Evolutionary conservation across 2,113 vertebrate genomes (phyloP), one percentile per base, ranked within the genome.

Genomic region (Hirundichthys speculiger): DNA sequence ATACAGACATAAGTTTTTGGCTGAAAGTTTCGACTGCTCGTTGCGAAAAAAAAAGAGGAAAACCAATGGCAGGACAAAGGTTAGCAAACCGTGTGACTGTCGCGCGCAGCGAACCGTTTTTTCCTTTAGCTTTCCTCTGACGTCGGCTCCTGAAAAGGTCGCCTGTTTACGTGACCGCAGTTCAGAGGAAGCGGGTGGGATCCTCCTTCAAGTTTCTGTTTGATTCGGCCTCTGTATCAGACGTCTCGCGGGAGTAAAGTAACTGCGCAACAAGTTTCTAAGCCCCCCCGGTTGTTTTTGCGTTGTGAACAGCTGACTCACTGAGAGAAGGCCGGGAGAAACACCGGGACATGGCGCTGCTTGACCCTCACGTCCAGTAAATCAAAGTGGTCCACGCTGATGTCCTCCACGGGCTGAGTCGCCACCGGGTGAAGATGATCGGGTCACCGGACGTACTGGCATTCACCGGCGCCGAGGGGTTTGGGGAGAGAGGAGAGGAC

Each of bases 381-480:
- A 16, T 13, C 2, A 34, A 10, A 34, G 30, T 27, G 25, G 3
- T 14, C 2, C 0, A 16, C 20, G 18, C 4, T 10, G 21, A 19
- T 9, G 25, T 13, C 42, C 69, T 63, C 59, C 52, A 51, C 43
- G 57, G 61, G 40, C 53, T 50, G 57, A 76, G 12, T 34, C 54
- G 1, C 20, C 34, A 15, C 51, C 7, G 39, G 1, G 24, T 18
- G 34, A 94, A 89, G 80, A 99, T 99, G 97, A 98, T 99, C 84
- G 94, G 95, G 47, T 96, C 97, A 73, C 97, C 97, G 81, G 97
- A 99, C 70, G 90, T 99, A 86, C 90, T 99, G 90, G 95, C 96
- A 47, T 98, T 98, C 82, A 95, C 95, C 57, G 90, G 90, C 79
- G 91, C 94, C 10, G 92, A 94, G n/a, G 94, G 93, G 15, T 94